A percentile compares a stretch with the other conserved stretches of the same genome.
phyloP scores from a whole-genome alignment of 1,140 invertebrate species.

The Epicauta chinensis region DNA sequence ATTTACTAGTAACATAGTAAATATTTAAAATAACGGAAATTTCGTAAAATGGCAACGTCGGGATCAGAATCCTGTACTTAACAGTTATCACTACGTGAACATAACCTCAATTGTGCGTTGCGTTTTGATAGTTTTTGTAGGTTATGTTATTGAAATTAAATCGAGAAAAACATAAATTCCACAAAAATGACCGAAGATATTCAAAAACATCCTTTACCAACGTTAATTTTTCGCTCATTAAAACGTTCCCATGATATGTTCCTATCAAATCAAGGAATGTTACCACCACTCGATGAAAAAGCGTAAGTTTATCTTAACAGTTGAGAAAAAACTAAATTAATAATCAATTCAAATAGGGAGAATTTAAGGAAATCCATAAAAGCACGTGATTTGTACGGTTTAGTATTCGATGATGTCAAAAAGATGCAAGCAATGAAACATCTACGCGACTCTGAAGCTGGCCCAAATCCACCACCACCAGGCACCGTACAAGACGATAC shows the following conservation, averaged over 20 bases:
- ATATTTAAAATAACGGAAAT: too few species aligned
- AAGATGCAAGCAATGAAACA: conserved; percentile 54
- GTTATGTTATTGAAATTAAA: too few species aligned
- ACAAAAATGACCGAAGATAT: conserved; percentile 61
- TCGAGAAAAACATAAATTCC: not conserved
- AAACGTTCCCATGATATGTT: conserved; percentile 99
- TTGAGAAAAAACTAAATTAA: not conserved
- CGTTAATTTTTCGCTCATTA: conserved; percentile 91
- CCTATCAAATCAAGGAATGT: conserved; percentile 77
- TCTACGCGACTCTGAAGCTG: conserved; percentile 46
- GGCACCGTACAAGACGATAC: conserved; percentile 42
- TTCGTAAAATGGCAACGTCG: too few species aligned
- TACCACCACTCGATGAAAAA: conserved; percentile 77
- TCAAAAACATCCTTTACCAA: conserved; percentile 94
- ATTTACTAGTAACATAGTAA: too few species aligned
- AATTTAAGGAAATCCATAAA: conserved; percentile 70
- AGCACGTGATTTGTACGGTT: conserved; percentile 78
- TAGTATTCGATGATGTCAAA: conserved; percentile 77
- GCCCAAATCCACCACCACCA: conserved; percentile 50
- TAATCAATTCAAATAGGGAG: conserved; percentile 58
- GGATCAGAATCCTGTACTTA: too few species aligned
- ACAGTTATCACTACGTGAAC: too few species aligned
- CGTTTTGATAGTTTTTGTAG: too few species aligned
- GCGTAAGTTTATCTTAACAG: conserved; percentile 73
- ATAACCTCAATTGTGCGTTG: too few species aligned